Evolutionary conservation across 2,797 vertebrate species (phyloP), one percentile per base, ranked within the genome.

Genomic region (Mycteria americana): DNA sequence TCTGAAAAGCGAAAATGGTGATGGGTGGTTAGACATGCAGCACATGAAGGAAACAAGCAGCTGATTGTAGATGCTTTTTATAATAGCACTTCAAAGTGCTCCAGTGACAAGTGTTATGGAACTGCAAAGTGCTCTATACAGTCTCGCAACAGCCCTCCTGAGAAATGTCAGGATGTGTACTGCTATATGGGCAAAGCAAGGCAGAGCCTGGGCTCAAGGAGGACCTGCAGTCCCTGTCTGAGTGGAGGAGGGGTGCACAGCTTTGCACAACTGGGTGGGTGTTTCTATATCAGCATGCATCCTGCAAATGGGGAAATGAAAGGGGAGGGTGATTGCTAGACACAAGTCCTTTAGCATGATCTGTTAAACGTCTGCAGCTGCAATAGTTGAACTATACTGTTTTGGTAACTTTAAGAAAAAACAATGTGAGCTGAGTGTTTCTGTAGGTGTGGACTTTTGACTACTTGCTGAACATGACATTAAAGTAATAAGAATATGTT

Each of bases 1-100:
- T 98, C 98, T 98, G 97, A 57, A 98, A 97, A 96, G 68, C 23
- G 96, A 45, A 76, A 63, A 24, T 16, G 31, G 25, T 39, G 53
- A n/a, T 43, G 30, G 28, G 33, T 77, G 60, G 53, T 97, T 93
- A 93, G 73, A 48, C 41, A 19, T 62, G 56, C 64, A 89, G 81
- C 69, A 56, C 9, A 9, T 12, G 59, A 82, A 67, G 48, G 45
- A 91, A 93, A 78, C 16, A 18, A 64, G 80, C 35, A 74, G 62
- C 23, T 39, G 33, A 37, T 69, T 2, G 2, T 41, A 59, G 62
- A 46, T 85, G 18, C 5, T 33, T 46, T 84, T 63, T 48, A 17
- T 75, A 48, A 70, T 27, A 68, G 18, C 39, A 18, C 35, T 92
- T 93, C 19, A 51, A 50, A 96, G 21, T 41, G 41, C 14, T 92